Evolutionary conservation across 2,888 invertebrate species (phyloP).

Genomic region (Idaea straminata): DNA sequence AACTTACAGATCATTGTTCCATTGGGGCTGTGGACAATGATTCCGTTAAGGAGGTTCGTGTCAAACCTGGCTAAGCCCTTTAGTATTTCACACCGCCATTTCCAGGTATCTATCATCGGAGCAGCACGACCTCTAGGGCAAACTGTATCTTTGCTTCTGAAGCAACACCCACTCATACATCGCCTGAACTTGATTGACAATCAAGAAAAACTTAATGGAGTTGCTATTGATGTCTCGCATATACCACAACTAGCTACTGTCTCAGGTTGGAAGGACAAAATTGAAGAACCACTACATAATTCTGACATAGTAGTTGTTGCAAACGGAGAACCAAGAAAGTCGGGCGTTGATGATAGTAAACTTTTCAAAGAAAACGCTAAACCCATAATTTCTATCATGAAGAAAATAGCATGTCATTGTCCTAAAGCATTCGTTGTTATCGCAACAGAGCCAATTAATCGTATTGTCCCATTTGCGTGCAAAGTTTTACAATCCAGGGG

Average conservation of each 20-base stretch:
- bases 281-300: conserved; percentile 13
- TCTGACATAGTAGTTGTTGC: conserved; percentile 18
- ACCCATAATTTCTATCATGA: conserved; percentile 14
- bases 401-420: conserved; percentile 13
- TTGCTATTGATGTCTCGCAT: conserved; percentile 12
- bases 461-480: conserved; percentile 16
- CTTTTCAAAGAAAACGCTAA: conserved; percentile 20
- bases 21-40: background rate
- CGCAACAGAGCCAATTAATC: conserved; percentile 22
- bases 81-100: conserved; percentile 9
- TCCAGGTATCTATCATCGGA: conserved; percentile 20
- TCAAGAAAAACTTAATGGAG: conserved; percentile 10
- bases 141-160: conserved; percentile 17
- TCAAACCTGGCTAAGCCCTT: conserved; percentile 10
- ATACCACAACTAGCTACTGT: conserved; percentile 12
- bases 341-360: conserved; percentile 4
- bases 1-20: conserved; percentile 5
- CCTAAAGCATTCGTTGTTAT: conserved; percentile 20
- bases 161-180: conserved; percentile 15
- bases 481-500: conserved; percentile 15
- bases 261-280: conserved; percentile 16
- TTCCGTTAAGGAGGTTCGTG: conserved; percentile 5
- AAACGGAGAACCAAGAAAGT: conserved; percentile 14
- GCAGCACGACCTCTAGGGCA: conserved; percentile 18
- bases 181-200: conserved; percentile 14